A percentile compares a stretch with the other conserved stretches of the same genome.
These are phyloP conservation scores for Astyanax mexicanus DNA, from an alignment of 2,797 vertebrate species.

Conservation along the genomic window DNA sequence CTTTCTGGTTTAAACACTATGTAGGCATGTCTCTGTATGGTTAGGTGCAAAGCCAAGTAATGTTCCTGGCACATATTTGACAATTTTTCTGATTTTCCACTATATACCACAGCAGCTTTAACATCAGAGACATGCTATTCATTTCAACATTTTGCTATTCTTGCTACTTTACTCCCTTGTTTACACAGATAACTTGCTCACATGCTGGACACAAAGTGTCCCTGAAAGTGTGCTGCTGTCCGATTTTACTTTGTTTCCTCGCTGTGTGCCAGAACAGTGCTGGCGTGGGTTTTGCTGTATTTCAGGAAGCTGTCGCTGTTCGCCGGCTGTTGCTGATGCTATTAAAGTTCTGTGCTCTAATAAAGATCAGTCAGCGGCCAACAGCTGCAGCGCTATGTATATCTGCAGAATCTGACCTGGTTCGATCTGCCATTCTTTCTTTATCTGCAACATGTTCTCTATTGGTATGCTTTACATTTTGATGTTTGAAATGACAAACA, in stretches of 20 bases:
- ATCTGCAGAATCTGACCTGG: constrained; percentile 11
- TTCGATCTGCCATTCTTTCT: neutral
- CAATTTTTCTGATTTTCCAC: neutral
- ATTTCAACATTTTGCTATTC: neutral
- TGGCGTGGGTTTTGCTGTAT: neutral
- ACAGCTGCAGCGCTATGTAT: constrained; percentile 27
- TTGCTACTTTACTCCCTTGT: neutral
- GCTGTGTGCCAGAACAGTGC: neutral
- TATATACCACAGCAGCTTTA: neutral
- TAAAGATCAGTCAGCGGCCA: constrained; percentile 34
- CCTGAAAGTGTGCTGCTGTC: constrained; percentile 3
- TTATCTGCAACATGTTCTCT: neutral
- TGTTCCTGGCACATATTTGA: constrained; percentile 1
- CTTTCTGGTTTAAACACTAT: constrained; percentile 37
- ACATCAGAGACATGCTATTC: neutral
- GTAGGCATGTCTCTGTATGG: constrained; percentile 32
- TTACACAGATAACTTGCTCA: neutral
- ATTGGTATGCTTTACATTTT: neutral
- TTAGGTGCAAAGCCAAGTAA: constrained; percentile 16
- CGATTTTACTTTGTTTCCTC: neutral
- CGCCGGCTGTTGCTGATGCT: constrained; percentile 30
- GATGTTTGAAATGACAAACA: constrained; percentile 4
- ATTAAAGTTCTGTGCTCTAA: constrained; percentile 34
- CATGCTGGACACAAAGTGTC: neutral
- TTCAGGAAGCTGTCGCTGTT: constrained; percentile 22